phyloP scores from a whole-genome alignment of 2,113 vertebrate genomes.

The Cygnus buccinator region DNA sequence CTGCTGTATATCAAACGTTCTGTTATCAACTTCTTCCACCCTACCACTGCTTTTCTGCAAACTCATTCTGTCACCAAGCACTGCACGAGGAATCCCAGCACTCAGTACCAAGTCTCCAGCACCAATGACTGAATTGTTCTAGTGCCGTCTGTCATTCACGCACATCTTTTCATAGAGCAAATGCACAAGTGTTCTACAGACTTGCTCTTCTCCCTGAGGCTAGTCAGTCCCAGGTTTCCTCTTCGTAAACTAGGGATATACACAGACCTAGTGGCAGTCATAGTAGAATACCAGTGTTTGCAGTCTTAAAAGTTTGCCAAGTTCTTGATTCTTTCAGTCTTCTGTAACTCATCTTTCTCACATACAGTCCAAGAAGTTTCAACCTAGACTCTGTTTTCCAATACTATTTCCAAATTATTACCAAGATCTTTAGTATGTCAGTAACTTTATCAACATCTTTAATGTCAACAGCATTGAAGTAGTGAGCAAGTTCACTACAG shows the following conservation, averaged over 20 bases:
- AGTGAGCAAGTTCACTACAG: background rate
- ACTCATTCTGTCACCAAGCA: fast-evolving
- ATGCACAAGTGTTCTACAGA: background rate
- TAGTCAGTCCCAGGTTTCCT: background rate
- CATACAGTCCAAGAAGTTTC: background rate
- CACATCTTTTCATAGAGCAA: background rate
- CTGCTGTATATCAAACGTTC: background rate
- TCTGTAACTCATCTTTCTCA: background rate
- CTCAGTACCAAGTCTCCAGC: background rate
- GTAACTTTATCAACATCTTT: background rate
- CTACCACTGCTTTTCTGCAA: background rate
- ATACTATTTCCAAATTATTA: background rate
- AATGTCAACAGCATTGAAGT: background rate
- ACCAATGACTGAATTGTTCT: background rate
- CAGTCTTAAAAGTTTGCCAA: background rate
- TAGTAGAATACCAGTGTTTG: background rate
- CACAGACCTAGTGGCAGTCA: background rate
- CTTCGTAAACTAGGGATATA: background rate
- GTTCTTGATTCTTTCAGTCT: background rate
- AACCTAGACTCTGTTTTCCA: background rate
- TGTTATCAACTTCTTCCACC: background rate
- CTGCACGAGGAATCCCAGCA: background rate
- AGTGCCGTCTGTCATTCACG: fast-evolving
- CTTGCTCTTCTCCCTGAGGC: background rate
- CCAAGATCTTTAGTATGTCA: background rate